Base-by-base conservation (phyloP, 2,797 vertebrate species). In the Trichosurus vulpecula region DNA sequence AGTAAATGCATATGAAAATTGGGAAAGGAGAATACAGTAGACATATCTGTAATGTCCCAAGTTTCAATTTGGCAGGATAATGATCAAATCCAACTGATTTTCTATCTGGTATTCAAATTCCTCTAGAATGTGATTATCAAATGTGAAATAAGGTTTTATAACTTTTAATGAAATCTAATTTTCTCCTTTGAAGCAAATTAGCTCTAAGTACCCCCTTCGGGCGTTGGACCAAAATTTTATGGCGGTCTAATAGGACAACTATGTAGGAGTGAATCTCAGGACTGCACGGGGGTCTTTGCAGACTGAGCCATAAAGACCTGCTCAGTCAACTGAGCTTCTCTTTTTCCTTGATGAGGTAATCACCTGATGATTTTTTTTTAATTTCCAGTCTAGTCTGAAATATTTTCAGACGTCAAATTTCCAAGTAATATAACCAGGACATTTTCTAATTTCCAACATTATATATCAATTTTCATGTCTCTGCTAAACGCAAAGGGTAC, bases 401-500 rank as follows among this genome's bases (percentile, higher is more conserved):
- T 90, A 29, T 90, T 53, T 90, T 90, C 89, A 51, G 52, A 90
- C 0, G 30, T 53, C 89, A 90, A 51, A 29, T 52, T 90, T 53
- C 52, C 66, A 74, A 74, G 66, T 41, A 74, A 90, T 53, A 16
- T 52, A 90, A 90, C 47, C 52, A 90, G 89, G 89, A 90, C 89
- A 90, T 90, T 90, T 53, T 90, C 51, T 52, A 90, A 90, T 53
- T 90, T 53, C 27, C 47, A 90, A 53, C 47, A 52, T 90, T 51
- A 90, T 90, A 51, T 90, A 52, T 35, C 89, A 90, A 53, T 51
- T 90, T 74, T 41, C 66, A 74, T 41, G n/a, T 74, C 66, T 74
- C n/a, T 90, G 89, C 89, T 90, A 90, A 90, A 90, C 27, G n/a
- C 66, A 90, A 90, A 90, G 89, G 27, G 89, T 90, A 90, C 30